Base-by-base conservation (phyloP, 2,113 vertebrate genomes). In the Gallinago jamesoni region DNA sequence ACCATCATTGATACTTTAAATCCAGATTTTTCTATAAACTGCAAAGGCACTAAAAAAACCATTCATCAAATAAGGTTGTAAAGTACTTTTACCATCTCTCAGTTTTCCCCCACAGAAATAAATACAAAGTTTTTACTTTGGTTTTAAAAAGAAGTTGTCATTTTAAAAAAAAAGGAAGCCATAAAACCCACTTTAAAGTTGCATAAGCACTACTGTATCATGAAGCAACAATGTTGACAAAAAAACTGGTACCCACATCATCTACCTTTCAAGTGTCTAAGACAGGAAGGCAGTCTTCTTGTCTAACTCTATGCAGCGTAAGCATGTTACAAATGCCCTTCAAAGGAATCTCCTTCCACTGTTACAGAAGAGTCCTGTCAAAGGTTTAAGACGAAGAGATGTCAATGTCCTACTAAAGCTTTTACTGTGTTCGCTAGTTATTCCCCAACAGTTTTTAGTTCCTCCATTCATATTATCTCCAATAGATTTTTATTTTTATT, bases 371-470 rank as follows among this genome's bases (percentile, higher is more conserved):
- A 68, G 10, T 27, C 55, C 6, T 20, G 19, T 28, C 17, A 52
- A 68, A 75, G 15, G n/a, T 22, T 43, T 50, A 66, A 56, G 35
- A 41, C 17, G 2, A 89, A 43, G 43, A 70, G 8, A 59, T 23
- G 10, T 33, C 10, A 75, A 23, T 6, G 14, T 74, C 56, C 31
- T 41, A 28, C 14, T 25, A 31, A 31, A 19, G 14, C 0, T 0
- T 62, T 74, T 37, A 68, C 55, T 31, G 5, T 33, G 45, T 79
- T 79, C 35, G 21, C 25, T 41, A 15, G 14, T 57, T 53, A 50
- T 43, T 73, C 24, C 25, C 13, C 25, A 35, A 41, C 18, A 55
- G 14, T 31, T 59, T 63, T 56, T 56, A 24, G 9, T 75, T 67
- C 73, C 14, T 50, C 52, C 21, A 12, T 57, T 76, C 22, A 10